Base-by-base conservation (phyloP, 2,797 vertebrate genomes). In the Antennarius maculatus region DNA sequence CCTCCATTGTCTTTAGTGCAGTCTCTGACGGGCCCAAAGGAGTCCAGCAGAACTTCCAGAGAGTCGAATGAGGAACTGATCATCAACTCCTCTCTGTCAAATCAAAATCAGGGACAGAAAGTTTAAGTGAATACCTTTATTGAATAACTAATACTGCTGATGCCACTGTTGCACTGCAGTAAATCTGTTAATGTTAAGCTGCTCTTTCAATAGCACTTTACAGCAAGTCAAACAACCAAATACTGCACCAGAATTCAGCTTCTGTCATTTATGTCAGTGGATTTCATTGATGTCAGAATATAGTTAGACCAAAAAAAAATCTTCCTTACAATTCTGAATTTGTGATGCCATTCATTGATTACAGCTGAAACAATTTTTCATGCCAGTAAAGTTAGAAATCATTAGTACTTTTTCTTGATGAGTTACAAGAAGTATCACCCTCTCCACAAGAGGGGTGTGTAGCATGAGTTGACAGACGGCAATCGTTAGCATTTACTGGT, bases 41-140 rank as follows among this genome's bases (percentile, higher is more conserved):
- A 99, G 88, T 99, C 97, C 1, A 99, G 88, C 1, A 99, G 95
- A 9, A 99, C 96, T 88, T 99, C 98, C 91, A 99, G 87, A 79
- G 95, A 99, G 89, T 99, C 97, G 6, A 99, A 99, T 73, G 97
- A 98, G 7, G 97, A 98, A 5, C 97, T 99, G 76, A 97, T 97
- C 97, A 99, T 99, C 90, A 98, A 72, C 89, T 99, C 97, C 87
- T 99, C 98, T 80, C 98, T 99, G 89, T 0, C 1, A 76, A 49
- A 7, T 31, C n/a, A 45, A 2, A 0, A 59, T 34, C 31, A 34
- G 4, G 0, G 14, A 55, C 13, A 14, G 23, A 45, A 29, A 3
- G 37, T 50, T 15, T n/a, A 5, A 42, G 34, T 53, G 41, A 17
- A 37, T 15, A 0, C 48, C 17, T 17, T 15, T 18, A 1, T n/a